phyloP scores from a whole-genome alignment of 2,797 vertebrate species.

The Merluccius polli region DNA sequence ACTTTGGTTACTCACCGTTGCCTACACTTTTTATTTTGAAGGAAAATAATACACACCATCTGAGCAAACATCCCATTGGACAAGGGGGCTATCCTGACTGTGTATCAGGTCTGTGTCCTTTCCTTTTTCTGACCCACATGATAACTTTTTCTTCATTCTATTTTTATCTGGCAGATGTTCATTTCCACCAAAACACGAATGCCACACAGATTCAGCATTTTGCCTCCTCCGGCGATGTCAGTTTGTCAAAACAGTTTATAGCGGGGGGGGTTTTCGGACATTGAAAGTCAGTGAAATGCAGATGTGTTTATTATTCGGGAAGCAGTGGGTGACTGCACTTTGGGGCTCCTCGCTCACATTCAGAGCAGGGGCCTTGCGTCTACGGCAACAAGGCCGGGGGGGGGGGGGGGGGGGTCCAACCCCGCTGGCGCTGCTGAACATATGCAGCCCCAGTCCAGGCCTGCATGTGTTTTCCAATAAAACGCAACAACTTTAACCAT shows the following conservation, averaged over 20 bases:
- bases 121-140: not conserved
- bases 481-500: not conserved
- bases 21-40: too few relatives aligned
- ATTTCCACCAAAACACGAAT: not conserved
- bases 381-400: not conserved
- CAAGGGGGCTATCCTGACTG: not conserved
- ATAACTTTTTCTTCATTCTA: not conserved
- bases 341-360: not conserved
- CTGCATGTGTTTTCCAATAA: not conserved
- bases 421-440: not conserved
- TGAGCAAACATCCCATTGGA: not conserved
- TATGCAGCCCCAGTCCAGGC: too few relatives aligned
- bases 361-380: not conserved
- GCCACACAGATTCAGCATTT: not conserved
- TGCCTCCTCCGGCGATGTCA: not conserved
- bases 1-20: not conserved
- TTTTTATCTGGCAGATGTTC: not conserved
- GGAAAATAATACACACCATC: too few relatives aligned
- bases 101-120: not conserved
- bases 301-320: constrained; percentile 42
- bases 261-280: not conserved
- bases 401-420: not conserved
- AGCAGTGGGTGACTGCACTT: constrained; percentile 5
- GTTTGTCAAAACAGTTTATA: not conserved
- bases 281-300: constrained; percentile 37